Evolutionary conservation across 2,797 vertebrate genomes (phyloP).

Genomic region (Coreius guichenoti): DNA sequence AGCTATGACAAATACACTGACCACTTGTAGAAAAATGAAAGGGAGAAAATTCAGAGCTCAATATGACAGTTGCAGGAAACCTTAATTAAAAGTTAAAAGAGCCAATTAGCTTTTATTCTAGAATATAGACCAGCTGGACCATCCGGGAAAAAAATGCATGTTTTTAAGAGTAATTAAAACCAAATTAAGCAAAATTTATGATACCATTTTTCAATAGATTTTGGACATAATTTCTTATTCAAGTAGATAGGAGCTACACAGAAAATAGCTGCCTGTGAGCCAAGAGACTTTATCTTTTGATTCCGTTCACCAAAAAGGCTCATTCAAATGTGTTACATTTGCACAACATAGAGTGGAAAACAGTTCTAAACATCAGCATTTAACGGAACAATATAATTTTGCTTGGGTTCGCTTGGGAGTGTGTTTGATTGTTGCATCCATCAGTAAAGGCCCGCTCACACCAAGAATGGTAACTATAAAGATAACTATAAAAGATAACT

Average conservation of each 20-base stretch:
- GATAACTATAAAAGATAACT: too few relatives aligned
- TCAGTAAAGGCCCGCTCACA: too few relatives aligned
- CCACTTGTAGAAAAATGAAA: neutral
- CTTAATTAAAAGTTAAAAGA: conserved; percentile 14
- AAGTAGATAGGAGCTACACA: neutral
- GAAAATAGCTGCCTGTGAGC: neutral
- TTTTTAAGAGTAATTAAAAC: neutral
- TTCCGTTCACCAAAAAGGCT: neutral
- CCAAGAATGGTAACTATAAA: too few relatives aligned
- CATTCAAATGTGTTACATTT: neutral
- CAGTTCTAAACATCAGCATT: neutral
- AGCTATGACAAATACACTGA: neutral
- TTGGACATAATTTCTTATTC: neutral
- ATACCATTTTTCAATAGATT: neutral
- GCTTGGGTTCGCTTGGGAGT: neutral
- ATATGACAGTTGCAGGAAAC: neutral
- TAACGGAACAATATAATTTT: neutral
- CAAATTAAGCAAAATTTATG: neutral
- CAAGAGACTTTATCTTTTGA: neutral
- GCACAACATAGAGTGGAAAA: neutral
- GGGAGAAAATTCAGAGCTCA: neutral
- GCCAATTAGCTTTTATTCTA: neutral
- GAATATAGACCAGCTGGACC: neutral
- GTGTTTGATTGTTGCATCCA: neutral
- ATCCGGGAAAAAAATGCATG: neutral